These are phyloP conservation scores for Sepiola atlantica DNA, from an alignment of 2,888 invertebrate species.

Conservation along the genomic window DNA sequence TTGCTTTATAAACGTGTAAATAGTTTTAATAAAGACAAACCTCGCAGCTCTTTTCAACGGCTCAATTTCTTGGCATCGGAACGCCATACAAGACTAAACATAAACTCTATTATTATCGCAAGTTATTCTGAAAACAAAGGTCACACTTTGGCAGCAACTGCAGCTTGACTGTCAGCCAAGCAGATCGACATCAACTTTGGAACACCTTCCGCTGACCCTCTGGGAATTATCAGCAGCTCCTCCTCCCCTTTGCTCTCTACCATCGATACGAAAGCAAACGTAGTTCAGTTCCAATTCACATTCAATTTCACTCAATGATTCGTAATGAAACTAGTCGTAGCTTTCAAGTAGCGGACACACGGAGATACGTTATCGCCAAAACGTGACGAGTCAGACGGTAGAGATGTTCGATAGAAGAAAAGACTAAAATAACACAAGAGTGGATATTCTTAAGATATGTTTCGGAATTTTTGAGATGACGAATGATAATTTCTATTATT, in stretches of 20 bases:
- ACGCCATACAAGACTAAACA: neutral
- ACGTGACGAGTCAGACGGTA: neutral
- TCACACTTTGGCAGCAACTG: neutral
- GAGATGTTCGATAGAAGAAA: neutral
- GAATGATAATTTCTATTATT: too few relatives aligned
- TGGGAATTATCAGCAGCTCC: neutral
- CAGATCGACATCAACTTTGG: neutral
- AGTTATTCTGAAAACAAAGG: neutral
- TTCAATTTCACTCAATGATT: neutral
- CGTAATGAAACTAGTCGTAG: neutral
- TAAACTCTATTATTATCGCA: neutral
- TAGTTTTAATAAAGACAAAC: neutral
- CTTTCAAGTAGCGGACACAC: neutral
- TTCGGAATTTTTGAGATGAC: too few relatives aligned
- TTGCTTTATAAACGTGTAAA: neutral
- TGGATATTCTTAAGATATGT: too few relatives aligned
- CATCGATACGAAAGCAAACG: neutral
- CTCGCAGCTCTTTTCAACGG: neutral
- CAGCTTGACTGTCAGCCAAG: neutral
- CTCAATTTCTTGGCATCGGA: neutral
- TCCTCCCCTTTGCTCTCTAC: neutral
- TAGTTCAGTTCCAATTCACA: neutral
- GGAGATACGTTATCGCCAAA: neutral
- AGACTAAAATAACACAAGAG: neutral
- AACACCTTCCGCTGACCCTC: neutral